Percentiles rank a stretch among this genome's conserved stretches.
Evolutionary conservation across 2,797 vertebrate species (phyloP).

Genomic region (Odontamblyopus rebecca): DNA sequence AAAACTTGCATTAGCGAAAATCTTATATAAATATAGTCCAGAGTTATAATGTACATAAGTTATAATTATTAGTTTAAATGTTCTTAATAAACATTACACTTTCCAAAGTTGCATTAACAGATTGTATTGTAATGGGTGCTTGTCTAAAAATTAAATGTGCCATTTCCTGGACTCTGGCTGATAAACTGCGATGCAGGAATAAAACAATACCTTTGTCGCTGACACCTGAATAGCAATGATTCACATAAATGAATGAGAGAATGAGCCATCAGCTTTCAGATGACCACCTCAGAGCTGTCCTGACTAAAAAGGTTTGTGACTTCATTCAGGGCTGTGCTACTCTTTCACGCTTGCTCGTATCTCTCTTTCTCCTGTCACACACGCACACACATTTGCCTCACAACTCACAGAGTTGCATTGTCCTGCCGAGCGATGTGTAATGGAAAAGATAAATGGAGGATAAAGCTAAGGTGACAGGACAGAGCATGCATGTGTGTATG

Average conservation of each 20-base stretch:
- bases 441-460: constrained; percentile 86
- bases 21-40: neutral
- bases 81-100: constrained; percentile 15
- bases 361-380: constrained; percentile 29
- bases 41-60: neutral
- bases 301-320: constrained; percentile 68
- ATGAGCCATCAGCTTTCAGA: constrained; percentile 86
- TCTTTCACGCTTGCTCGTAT: constrained; percentile 48
- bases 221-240: constrained; percentile 80
- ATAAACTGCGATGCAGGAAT: constrained; percentile 59
- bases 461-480: constrained; percentile 83
- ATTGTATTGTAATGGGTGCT: constrained; percentile 45
- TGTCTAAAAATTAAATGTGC: constrained; percentile 47
- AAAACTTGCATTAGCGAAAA: neutral
- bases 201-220: constrained; percentile 71
- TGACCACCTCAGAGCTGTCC: constrained; percentile 78
- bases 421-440: constrained; percentile 80
- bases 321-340: constrained; percentile 54
- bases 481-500: constrained; percentile 53
- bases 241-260: constrained; percentile 80
- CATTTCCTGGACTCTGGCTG: constrained; percentile 60
- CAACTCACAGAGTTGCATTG: constrained; percentile 76
- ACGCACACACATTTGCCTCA: constrained; percentile 40
- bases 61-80: neutral
- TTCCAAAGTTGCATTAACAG: constrained; percentile 25